A percentile compares a stretch with the other conserved stretches of the same genome.
phyloP scores from a whole-genome alignment of 1,140 invertebrate genomes.

The Hylaeus volcanicus region DNA sequence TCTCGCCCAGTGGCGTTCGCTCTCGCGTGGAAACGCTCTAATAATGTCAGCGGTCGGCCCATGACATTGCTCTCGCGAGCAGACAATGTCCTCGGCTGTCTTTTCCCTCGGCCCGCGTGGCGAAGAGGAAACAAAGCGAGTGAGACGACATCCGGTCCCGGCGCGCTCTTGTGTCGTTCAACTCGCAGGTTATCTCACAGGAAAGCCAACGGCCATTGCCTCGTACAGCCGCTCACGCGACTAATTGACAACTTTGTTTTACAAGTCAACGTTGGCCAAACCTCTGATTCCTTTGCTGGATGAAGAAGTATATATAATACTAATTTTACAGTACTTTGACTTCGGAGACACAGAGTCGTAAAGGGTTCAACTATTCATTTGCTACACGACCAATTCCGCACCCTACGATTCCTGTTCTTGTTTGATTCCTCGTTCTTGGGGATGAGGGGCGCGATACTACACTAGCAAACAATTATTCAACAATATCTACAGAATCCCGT shows the following conservation, averaged over 20 bases:
- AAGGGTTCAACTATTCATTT: too few relatives aligned
- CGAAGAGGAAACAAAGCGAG: slow-evolving; percentile 58
- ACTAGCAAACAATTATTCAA: too few relatives aligned
- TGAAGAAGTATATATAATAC: too few relatives aligned
- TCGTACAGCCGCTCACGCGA: not conserved
- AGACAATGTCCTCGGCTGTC: slow-evolving; percentile 61
- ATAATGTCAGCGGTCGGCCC: slow-evolving; percentile 32
- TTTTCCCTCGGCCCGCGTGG: slow-evolving; percentile 56
- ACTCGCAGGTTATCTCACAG: slow-evolving; percentile 60
- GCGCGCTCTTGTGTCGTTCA: slow-evolving; percentile 61
- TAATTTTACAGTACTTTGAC: too few relatives aligned
- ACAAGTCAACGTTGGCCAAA: not conserved
- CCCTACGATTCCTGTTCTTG: too few relatives aligned
- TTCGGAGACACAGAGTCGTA: too few relatives aligned
- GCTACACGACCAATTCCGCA: too few relatives aligned
- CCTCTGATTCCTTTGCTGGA: not conserved
- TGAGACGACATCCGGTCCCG: slow-evolving; percentile 64
- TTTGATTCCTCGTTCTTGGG: too few relatives aligned
- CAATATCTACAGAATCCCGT: too few relatives aligned
- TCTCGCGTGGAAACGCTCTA: slow-evolving; percentile 16
- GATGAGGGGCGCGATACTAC: too few relatives aligned
- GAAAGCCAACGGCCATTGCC: slow-evolving; percentile 56
- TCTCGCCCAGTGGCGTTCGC: not conserved
- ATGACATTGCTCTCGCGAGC: slow-evolving; percentile 51
- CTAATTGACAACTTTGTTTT: slow-evolving; percentile 21